These are phyloP conservation scores for Cephalopholis sonnerati DNA, from an alignment of 2,113 vertebrate species.

Conservation along the genomic window DNA sequence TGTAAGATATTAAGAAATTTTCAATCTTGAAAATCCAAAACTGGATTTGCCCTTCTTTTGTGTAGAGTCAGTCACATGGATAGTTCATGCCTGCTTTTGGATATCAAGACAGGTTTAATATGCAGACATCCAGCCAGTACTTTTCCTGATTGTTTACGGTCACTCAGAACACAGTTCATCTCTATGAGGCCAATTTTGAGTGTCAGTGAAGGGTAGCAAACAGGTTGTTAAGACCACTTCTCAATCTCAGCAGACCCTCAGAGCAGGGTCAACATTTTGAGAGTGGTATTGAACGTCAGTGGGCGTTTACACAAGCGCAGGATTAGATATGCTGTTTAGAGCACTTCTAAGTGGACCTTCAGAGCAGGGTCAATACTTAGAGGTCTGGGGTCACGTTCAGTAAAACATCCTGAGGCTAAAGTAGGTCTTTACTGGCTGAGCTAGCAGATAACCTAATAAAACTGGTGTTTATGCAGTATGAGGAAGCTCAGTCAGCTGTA, in stretches of 20 bases:
- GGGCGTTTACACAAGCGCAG: not conserved
- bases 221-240: not conserved
- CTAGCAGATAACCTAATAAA: not conserved
- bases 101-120: not conserved
- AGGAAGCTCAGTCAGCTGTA: no score
- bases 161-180: not conserved
- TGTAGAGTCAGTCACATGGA: not conserved
- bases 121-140: not conserved
- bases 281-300: not conserved
- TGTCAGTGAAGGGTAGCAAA: not conserved
- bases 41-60: not conserved
- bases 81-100: not conserved
- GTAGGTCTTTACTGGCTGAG: not conserved
- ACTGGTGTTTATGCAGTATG: no score
- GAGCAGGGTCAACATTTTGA: not conserved
- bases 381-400: not conserved
- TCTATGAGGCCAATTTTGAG: not conserved
- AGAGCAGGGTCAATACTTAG: not conserved
- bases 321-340: not conserved
- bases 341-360: not conserved
- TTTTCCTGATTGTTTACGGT: not conserved
- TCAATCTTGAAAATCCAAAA: not conserved
- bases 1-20: not conserved
- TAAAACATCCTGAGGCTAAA: not conserved
- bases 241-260: not conserved